Conservation (phyloP, 2,888 invertebrate genomes). For the Caenorhabditis sp. region DNA sequence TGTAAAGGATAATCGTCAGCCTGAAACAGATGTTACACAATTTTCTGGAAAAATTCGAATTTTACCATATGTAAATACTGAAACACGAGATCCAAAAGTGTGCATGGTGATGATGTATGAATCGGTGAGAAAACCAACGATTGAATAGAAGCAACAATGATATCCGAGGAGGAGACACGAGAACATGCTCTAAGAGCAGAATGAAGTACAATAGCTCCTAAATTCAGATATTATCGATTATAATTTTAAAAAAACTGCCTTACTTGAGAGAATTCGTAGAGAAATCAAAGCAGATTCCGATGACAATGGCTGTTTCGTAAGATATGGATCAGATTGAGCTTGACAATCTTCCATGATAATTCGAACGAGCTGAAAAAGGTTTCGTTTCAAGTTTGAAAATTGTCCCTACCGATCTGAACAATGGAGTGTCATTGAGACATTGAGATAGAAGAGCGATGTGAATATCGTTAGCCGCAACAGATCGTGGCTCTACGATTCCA, state of each 20-base stretch:
- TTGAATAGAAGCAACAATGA: slow-evolving; percentile 58
- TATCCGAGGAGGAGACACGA: slow-evolving; percentile 51
- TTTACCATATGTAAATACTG: slow-evolving; percentile 51
- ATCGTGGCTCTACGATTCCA: slow-evolving; percentile 56
- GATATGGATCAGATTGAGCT: slow-evolving; percentile 37
- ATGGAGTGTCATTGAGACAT: slow-evolving; percentile 63
- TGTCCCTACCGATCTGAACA: slow-evolving; percentile 50
- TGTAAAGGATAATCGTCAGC: slow-evolving; percentile 51
- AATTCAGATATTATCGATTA: background rate
- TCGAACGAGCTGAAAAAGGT: slow-evolving; percentile 42
- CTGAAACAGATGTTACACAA: slow-evolving; percentile 18
- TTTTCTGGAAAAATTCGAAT: background rate
- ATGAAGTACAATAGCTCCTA: slow-evolving; percentile 53
- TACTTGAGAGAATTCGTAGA: slow-evolving; percentile 30
- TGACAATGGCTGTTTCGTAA: slow-evolving; percentile 29
- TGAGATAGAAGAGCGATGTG: slow-evolving; percentile 55
- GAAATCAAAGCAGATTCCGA: slow-evolving; percentile 47
- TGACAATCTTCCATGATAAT: slow-evolving; percentile 58
- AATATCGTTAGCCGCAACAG: slow-evolving; percentile 47
- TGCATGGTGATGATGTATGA: slow-evolving; percentile 32
- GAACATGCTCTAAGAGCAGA: slow-evolving; percentile 50
- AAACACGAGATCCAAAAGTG: slow-evolving; percentile 45
- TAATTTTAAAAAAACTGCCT: background rate
- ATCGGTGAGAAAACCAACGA: slow-evolving; percentile 58
- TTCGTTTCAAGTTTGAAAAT: background rate